Conservation (phyloP, 2,888 invertebrate species). For the Dynastes maya region DNA sequence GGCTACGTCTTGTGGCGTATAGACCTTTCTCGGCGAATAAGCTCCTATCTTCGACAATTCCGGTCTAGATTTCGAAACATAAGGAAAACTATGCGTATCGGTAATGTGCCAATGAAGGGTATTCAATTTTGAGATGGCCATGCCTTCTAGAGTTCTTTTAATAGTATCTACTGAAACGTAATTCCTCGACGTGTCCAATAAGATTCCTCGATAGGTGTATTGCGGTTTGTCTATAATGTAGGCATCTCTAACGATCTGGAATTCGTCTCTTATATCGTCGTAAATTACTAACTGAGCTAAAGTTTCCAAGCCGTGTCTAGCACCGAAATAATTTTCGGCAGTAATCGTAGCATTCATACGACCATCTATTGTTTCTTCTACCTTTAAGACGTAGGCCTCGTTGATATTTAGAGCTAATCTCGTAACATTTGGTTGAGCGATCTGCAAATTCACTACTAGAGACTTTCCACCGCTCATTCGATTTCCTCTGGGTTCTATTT, state of each 20-base stretch:
- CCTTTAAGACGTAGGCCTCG: constrained; percentile 74
- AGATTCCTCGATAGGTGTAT: constrained; percentile 90
- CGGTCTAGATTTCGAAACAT: constrained; percentile 83
- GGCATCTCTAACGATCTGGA: constrained; percentile 77
- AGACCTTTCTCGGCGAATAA: constrained; percentile 81
- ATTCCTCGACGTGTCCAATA: constrained; percentile 93
- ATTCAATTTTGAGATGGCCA: constrained; percentile 93
- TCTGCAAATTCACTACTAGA: constrained; percentile 31
- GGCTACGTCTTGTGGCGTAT: constrained; percentile 73
- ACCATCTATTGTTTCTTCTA: constrained; percentile 70
- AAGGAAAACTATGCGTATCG: constrained; percentile 95
- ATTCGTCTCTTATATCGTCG: constrained; percentile 76
- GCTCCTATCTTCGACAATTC: constrained; percentile 84
- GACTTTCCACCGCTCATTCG: constrained; percentile 46
- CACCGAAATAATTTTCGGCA: constrained; percentile 78
- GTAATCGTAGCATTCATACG: constrained; percentile 73
- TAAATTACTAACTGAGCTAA: constrained; percentile 79
- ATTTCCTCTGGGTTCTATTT: constrained; percentile 59
- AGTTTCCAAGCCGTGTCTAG: constrained; percentile 80
- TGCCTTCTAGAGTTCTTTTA: constrained; percentile 86
- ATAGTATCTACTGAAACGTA: constrained; percentile 83
- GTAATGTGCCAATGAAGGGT: constrained; percentile 97
- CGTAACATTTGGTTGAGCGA: constrained; percentile 48
- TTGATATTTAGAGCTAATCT: constrained; percentile 73
- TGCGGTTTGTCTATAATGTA: constrained; percentile 84